These are phyloP conservation scores for Adelges cooleyi DNA, from an alignment of 1,140 invertebrate genomes.

Conservation along the genomic window DNA sequence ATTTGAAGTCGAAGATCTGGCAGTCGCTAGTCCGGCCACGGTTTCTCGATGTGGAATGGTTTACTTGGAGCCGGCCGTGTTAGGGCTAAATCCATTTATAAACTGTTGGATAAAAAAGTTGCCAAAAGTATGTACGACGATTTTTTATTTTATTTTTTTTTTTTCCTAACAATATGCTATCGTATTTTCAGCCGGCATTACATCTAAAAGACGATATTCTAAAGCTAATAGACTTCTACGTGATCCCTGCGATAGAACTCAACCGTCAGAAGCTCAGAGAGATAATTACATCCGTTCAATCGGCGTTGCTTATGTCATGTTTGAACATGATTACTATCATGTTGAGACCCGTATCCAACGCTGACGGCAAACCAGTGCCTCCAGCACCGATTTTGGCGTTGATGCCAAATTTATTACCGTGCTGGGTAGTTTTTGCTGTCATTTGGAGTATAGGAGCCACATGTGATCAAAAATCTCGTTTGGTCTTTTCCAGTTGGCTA, in stretches of 20 bases:
- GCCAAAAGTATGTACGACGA: slow-evolving; percentile 53
- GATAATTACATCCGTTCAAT: slow-evolving; percentile 37
- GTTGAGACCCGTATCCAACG: too few relatives aligned
- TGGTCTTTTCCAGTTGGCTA: slow-evolving; percentile 56
- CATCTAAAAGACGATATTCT: slow-evolving; percentile 47
- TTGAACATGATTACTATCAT: too few relatives aligned
- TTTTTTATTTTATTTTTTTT: slow-evolving; percentile 55
- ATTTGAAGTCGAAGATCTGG: slow-evolving; percentile 83
- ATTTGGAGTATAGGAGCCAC: slow-evolving; percentile 76
- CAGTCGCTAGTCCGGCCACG: slow-evolving; percentile 66
- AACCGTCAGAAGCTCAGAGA: slow-evolving; percentile 51
- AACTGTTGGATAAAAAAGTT: slow-evolving; percentile 60
- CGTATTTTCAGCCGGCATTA: neutral
- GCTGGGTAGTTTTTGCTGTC: slow-evolving; percentile 60
- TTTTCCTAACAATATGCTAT: slow-evolving; percentile 41
- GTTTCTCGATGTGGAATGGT: slow-evolving; percentile 85
- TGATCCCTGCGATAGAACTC: neutral
- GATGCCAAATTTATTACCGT: slow-evolving; percentile 53
- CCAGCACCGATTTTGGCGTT: too few relatives aligned
- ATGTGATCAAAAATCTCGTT: slow-evolving; percentile 54
- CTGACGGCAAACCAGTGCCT: too few relatives aligned
- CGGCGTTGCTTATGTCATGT: too few relatives aligned
- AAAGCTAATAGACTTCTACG: slow-evolving; percentile 48
- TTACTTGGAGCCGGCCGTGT: slow-evolving; percentile 52
- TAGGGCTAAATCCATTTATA: slow-evolving; percentile 68